Percentiles rank a stretch among this genome's conserved stretches.
These are phyloP conservation scores for Nomada goodeniana DNA, from an alignment of 2,888 invertebrate genomes.

Conservation along the genomic window DNA sequence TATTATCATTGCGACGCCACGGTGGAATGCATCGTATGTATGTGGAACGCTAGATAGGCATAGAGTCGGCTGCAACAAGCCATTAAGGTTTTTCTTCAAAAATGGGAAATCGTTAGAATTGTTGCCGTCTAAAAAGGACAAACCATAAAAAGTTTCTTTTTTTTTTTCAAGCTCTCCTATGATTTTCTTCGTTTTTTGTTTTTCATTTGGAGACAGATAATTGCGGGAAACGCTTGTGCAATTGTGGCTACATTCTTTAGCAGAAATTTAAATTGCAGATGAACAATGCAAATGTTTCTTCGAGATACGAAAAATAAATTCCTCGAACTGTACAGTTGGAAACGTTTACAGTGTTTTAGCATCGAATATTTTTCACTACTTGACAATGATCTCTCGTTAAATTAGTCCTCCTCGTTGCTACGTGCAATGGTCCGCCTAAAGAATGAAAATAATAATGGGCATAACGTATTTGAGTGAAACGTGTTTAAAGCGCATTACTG, in stretches of 20 bases:
- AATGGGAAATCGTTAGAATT: neutral
- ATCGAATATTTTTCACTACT: neutral
- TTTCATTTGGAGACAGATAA: neutral
- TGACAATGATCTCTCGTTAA: no score
- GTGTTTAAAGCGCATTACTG: no score
- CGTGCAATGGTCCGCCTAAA: no score
- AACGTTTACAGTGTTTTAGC: neutral
- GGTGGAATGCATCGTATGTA: constrained; percentile 13
- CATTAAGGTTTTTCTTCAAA: neutral
- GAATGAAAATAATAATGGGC: neutral
- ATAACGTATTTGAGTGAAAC: no score
- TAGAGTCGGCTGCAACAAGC: neutral
- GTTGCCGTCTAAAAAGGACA: neutral
- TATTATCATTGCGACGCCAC: constrained; percentile 21
- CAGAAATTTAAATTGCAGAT: constrained; percentile 17
- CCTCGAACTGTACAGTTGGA: neutral
- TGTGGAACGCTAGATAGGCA: neutral
- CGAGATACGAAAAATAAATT: neutral
- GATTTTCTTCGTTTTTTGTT: neutral
- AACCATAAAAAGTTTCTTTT: neutral
- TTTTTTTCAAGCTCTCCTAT: neutral
- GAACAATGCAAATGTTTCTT: constrained; percentile 7
- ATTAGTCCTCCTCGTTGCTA: no score
- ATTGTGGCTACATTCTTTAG: neutral
- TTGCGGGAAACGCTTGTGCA: constrained; percentile 6